Base-by-base conservation (phyloP, 2,113 vertebrate species). In the Macrotus californicus region DNA sequence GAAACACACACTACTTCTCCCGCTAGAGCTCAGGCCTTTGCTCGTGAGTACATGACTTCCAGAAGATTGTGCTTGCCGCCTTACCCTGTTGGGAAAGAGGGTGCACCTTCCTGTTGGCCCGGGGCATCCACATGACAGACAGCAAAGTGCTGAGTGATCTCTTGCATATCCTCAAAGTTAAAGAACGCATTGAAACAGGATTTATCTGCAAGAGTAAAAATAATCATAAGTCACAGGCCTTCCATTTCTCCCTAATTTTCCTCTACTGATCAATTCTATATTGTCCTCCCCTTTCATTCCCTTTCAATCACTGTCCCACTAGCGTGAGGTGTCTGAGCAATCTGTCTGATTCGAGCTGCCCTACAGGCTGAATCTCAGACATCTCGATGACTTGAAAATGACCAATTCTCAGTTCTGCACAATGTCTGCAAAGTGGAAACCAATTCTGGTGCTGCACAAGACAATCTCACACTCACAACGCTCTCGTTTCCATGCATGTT, bases 131-230 rank as follows among this genome's bases (percentile, higher is more conserved):
- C 99, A 0, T 99, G 99, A 94, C 99, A 99, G 79, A 99, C 99
- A 6, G 99, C 99, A 96, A 99, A 99, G 97, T 99, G 99, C 94
- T 99, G 99, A 5, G 99, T 99, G 97, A 99, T 99, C 95, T 99
- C 99, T 91, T 99, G 99, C 99, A 99, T 99, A 97, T 99, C 99
- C 96, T 99, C 99, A 0, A 99, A 99, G 98, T 99, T 99, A 97
- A 99, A 99, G 98, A 99, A 99, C 0, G 99, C 99, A 7, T 99
- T 99, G 98, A 99, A 99, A 98, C 99, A 99, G n/a, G 99, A 99
- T 97, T 99, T 99, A 97, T 99, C 99, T 99, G 93, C 16, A 98
- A 97, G 56, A 97, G 81, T 69, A 90, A 95, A 94, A 94, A 83
- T 16, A 75, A 10, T 46, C 1, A 0, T 95, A 69, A 61, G 76